Evolutionary conservation across 2,888 invertebrate species (phyloP).

Genomic region (Leptodirus hochenwartii): DNA sequence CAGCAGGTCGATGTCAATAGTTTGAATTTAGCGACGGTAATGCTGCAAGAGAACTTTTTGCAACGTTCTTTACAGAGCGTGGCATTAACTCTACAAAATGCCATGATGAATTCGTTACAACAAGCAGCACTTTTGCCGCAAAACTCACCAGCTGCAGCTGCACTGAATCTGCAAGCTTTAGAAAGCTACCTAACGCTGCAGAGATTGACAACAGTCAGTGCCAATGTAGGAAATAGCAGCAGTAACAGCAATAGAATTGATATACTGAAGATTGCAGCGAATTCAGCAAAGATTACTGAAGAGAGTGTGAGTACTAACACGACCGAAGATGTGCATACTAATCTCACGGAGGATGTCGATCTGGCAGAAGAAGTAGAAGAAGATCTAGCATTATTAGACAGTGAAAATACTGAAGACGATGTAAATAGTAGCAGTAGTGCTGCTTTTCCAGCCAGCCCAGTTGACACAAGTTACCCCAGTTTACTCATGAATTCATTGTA

Average conservation of each 20-base stretch:
- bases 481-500: slow-evolving; percentile 51
- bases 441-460: slow-evolving; percentile 39
- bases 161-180: slow-evolving; percentile 66
- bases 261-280: slow-evolving; percentile 44
- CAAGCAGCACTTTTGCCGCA: slow-evolving; percentile 67
- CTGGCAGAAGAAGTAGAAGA: slow-evolving; percentile 55
- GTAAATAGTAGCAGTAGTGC: no score
- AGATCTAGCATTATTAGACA: slow-evolving; percentile 54
- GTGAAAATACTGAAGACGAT: slow-evolving; percentile 49
- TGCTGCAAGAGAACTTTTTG: slow-evolving; percentile 43
- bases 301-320: slow-evolving; percentile 21
- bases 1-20: no score
- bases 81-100: slow-evolving; percentile 64
- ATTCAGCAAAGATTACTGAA: slow-evolving; percentile 24
- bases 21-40: slow-evolving; percentile 32
- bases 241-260: slow-evolving; percentile 36
- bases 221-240: slow-evolving; percentile 20
- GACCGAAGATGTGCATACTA: slow-evolving; percentile 21
- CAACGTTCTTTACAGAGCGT: slow-evolving; percentile 46
- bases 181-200: slow-evolving; percentile 74
- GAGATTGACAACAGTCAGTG: slow-evolving; percentile 51
- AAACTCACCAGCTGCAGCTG: slow-evolving; percentile 69
- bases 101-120: slow-evolving; percentile 68
- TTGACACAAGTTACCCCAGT: slow-evolving; percentile 52
- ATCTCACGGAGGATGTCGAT: slow-evolving; percentile 39